Evolutionary conservation across 2,797 vertebrate species (phyloP), one percentile per base, ranked within the genome.

Genomic region (Harpagifer antarcticus): DNA sequence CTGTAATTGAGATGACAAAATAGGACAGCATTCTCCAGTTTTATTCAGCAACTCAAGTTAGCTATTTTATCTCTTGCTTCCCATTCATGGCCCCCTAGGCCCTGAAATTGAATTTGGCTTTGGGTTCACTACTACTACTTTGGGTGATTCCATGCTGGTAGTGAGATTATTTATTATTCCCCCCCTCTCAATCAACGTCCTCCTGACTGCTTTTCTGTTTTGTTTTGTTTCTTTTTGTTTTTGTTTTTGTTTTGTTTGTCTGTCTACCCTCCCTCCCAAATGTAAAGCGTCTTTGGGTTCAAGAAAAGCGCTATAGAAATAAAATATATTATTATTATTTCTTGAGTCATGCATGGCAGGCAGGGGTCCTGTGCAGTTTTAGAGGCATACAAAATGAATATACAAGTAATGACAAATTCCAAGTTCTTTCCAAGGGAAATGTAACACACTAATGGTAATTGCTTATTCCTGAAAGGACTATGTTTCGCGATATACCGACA

Each of bases 71-170:
- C 60, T 84, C 56, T 67, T 69, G 44, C 56, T 81, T 74, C 50
- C 74, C 73, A 78, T 87, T 86, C 71, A 75, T 72, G 62, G 63
- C 72, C 72, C 57, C 66, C 27, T 58, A 14, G 68, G 74, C 73
- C 69, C 44, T 89, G 81, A 85, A 87, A 92, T 89, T 90, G 76
- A 87, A 89, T 92, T 88, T 88, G 52, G 65, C 77, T 81, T 79
- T 78, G 58, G 69, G 68, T 68, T 55, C 72, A 58, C 63, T 81
- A 69, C 67, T 68, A 61, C n/a, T n/a, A n/a, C n/a, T n/a, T n/a
- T n/a, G 65, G 82, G 81, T 58, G 85, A 89, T 68, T 84, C 71
- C 78, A 69, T 77, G 72, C 82, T 75, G 75, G 57, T 70, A 56
- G 43, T 57, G 73, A 85, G 67, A 88, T 88, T 86, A 82, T 23